Conservation (phyloP, 2,888 invertebrate species). For the Zelleria hepariella region DNA sequence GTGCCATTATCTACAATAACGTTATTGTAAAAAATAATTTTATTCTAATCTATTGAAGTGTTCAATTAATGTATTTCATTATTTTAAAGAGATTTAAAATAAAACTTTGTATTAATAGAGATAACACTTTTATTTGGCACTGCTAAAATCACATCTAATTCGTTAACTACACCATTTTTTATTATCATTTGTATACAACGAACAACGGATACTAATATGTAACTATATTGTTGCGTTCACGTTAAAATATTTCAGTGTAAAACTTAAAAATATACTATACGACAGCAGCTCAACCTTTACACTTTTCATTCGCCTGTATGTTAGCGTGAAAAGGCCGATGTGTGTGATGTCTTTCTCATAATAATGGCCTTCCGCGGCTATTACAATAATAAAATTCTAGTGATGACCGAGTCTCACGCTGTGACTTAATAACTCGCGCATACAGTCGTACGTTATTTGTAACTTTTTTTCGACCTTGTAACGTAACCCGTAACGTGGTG, state of each 20-base stretch:
- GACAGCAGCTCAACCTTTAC: background rate
- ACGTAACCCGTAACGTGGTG: too few species aligned
- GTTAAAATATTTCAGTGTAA: background rate
- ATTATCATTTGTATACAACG: too few species aligned
- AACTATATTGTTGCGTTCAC: background rate
- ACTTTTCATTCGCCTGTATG: too few species aligned
- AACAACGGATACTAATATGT: background rate
- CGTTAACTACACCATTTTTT: too few species aligned
- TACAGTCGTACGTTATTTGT: too few species aligned
- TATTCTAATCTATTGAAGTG: background rate
- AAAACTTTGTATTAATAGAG: background rate
- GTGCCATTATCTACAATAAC: conserved; percentile 69
- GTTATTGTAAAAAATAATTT: background rate
- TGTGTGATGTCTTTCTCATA: too few species aligned
- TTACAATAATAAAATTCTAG: too few species aligned
- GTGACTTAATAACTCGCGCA: too few species aligned
- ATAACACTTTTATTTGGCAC: background rate
- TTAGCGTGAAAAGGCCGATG: too few species aligned
- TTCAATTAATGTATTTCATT: background rate
- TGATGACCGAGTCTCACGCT: too few species aligned
- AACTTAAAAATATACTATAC: background rate
- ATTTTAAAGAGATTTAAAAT: background rate
- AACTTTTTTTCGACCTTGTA: too few species aligned
- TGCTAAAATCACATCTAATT: background rate
- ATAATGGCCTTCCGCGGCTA: too few species aligned